phyloP scores from a whole-genome alignment of 2,797 vertebrate species.

The Helarctos malayanus region DNA sequence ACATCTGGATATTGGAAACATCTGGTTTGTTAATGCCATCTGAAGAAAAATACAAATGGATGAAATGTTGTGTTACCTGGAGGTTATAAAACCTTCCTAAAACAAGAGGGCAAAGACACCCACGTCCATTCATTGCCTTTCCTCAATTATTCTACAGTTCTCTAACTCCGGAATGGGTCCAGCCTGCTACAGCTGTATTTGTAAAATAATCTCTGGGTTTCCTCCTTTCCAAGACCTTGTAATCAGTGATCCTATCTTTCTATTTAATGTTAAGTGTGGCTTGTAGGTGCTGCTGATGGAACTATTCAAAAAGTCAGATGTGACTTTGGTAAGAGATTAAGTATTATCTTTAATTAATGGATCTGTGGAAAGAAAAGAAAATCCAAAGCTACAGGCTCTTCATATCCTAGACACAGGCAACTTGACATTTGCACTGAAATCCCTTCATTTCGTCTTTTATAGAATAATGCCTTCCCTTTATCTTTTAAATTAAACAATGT shows the following conservation, averaged over 20 bases:
- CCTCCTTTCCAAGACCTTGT: constrained; percentile 1
- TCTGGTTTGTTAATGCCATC: not conserved
- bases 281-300: constrained; percentile 27
- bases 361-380: constrained; percentile 58
- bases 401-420: constrained; percentile 31
- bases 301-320: constrained; percentile 55
- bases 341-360: constrained; percentile 64
- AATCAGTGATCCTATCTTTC: constrained; percentile 33
- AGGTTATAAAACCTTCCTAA: not conserved
- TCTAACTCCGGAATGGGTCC: not conserved
- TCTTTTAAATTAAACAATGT: constrained; percentile 62
- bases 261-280: constrained; percentile 53
- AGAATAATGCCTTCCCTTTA: constrained; percentile 50
- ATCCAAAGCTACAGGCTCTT: constrained; percentile 7
- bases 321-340: constrained; percentile 64
- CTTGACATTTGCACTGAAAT: constrained; percentile 69
- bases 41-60: constrained; percentile 1
- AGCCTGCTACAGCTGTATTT: not conserved
- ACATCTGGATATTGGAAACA: not conserved
- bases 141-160: not conserved
- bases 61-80: not conserved
- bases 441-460: constrained; percentile 54
- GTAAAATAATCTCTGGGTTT: constrained; percentile 7
- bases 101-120: not conserved
- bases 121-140: not conserved